Base-by-base conservation (phyloP, 2,888 invertebrate species). In the Chrysolina oricalcia region DNA sequence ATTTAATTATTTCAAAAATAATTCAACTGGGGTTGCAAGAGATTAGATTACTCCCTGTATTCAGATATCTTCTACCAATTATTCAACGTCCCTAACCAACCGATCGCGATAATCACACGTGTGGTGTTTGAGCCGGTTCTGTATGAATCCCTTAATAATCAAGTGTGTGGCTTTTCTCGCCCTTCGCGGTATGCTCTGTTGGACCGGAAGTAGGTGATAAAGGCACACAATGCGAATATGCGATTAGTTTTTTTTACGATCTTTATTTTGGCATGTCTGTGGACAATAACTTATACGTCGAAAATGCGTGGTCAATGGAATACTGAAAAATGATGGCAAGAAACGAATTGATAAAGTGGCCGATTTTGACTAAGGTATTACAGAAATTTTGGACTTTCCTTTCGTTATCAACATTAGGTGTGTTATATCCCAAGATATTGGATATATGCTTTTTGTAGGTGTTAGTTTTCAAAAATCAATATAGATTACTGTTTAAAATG, bases 171-270 rank as follows among this genome's bases (percentile, higher is more conserved):
- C 23, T 69, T 43, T 78, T 62, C 68, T 63, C 67, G 75, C 71
- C 75, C 66, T 73, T 63, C 72, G 56, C 72, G 75, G 78, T 79
- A 80, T 78, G 81, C 80, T 81, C 81, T 82, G 82, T 69, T 83
- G 74, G 83, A 83, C 84, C 83, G 85, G 85, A 85, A 85, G 80
- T 83, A 71, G 70, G 80, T 80, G 85, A 85, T 85, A 85, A 85
- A 83, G 78, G 76, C 77, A 77, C 78, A 84, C 84, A 85, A 85
- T 82, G 83, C 83, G 83, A 85, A 84, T 85, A 83, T 83, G 79
- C 83, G 84, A 85, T 85, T 85, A 85, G 83, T 81, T 84, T 84
- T 83, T 84, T 84, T 68, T 70, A 70, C 72, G 70, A 65, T 70
- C 71, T 74, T 72, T 74, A 66, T 73, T 68, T 70, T 65, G 74